Percentiles rank a stretch among this genome's conserved stretches.
Evolutionary conservation across 2,888 invertebrate genomes (phyloP).

Genomic region (Epinotia nisella): DNA sequence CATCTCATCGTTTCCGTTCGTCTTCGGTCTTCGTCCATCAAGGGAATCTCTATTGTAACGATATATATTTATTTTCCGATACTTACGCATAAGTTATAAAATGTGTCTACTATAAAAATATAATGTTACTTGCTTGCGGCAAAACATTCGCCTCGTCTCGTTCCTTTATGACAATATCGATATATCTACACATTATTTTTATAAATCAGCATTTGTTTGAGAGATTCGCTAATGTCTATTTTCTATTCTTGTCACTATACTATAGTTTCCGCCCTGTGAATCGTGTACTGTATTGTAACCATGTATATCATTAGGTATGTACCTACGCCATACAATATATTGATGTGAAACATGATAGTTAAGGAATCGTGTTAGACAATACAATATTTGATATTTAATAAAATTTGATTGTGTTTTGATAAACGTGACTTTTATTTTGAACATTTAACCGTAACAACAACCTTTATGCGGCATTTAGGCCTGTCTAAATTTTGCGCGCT

Average conservation of each 20-base stretch:
- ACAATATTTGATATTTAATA: constrained; percentile 85
- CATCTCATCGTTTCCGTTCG: constrained; percentile 51
- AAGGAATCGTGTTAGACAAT: constrained; percentile 85
- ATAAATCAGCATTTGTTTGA: constrained; percentile 41
- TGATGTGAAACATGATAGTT: constrained; percentile 83
- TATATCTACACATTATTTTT: constrained; percentile 44
- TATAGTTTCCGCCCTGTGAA: constrained; percentile 66
- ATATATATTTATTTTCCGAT: constrained; percentile 17
- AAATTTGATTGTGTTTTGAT: constrained; percentile 84
- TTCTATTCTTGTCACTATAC: constrained; percentile 54
- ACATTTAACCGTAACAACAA: constrained; percentile 2
- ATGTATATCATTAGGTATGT: constrained; percentile 62
- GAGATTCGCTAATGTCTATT: constrained; percentile 44
- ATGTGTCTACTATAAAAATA: constrained; percentile 29
- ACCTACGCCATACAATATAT: constrained; percentile 74
- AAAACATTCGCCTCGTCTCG: constrained; percentile 66
- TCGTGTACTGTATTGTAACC: constrained; percentile 68
- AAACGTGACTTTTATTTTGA: constrained; percentile 62
- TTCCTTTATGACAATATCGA: constrained; percentile 74
- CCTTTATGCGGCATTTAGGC: too few species aligned
- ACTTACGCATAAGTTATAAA: constrained; percentile 31
- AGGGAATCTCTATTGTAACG: constrained; percentile 14
- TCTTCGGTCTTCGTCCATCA: constrained; percentile 43
- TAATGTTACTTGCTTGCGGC: constrained; percentile 48
- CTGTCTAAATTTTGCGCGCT: too few species aligned